phyloP scores from a whole-genome alignment of 1,140 invertebrate species.

The Drosophila sp. region DNA sequence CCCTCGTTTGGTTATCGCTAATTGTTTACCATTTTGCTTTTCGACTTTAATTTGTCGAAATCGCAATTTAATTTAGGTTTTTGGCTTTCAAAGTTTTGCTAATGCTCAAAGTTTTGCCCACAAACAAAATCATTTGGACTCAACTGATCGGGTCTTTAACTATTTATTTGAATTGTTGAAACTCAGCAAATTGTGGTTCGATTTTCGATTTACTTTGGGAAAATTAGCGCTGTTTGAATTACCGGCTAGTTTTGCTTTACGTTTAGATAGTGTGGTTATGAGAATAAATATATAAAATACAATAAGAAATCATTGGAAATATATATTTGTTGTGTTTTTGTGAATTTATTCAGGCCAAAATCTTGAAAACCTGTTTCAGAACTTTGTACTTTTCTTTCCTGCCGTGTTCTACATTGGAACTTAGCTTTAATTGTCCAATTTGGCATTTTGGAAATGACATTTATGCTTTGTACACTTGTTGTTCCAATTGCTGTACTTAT shows the following conservation, averaged over 20 bases:
- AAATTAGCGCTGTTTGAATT: too few relatives aligned
- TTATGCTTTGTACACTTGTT: slow-evolving; percentile 32
- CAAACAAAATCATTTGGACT: not conserved
- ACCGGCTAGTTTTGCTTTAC: too few relatives aligned
- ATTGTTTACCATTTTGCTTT: slow-evolving; percentile 31
- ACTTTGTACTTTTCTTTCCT: not conserved
- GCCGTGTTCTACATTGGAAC: too few relatives aligned
- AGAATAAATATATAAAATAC: too few relatives aligned
- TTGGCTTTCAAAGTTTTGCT: slow-evolving; percentile 7
- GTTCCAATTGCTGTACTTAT: slow-evolving; percentile 2
- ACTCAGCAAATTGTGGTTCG: not conserved
- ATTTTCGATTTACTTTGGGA: too few relatives aligned
- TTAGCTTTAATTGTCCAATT: not conserved
- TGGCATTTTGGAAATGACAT: slow-evolving; percentile 27
- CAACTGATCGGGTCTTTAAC: slow-evolving; percentile 3
- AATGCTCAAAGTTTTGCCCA: slow-evolving; percentile 29
- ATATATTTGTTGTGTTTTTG: too few relatives aligned
- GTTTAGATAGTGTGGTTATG: too few relatives aligned
- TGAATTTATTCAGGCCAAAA: too few relatives aligned
- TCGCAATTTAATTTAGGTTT: slow-evolving; percentile 33
- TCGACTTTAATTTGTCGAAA: slow-evolving; percentile 6
- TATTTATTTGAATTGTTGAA: not conserved
- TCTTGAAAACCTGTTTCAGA: not conserved
- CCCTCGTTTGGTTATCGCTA: slow-evolving; percentile 17
- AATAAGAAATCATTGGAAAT: too few relatives aligned